phyloP scores from a whole-genome alignment of 2,113 vertebrate genomes.

The Chamaea fasciata region DNA sequence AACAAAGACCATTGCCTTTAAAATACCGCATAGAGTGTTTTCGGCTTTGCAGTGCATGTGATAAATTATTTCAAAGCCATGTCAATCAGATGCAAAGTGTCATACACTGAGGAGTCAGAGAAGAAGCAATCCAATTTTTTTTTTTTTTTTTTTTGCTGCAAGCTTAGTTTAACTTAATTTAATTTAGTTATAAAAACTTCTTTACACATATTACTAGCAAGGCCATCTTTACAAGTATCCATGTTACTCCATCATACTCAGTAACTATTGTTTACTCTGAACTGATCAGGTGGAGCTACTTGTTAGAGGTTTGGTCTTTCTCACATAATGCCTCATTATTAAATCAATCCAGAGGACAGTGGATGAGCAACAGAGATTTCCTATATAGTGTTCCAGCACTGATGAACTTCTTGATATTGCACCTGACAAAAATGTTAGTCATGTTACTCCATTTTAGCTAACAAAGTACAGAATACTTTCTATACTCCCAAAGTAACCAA shows the following conservation, averaged over 20 bases:
- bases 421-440: background rate
- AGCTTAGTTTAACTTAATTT: background rate
- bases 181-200: background rate
- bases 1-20: background rate
- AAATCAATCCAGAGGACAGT: background rate
- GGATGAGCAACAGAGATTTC: background rate
- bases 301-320: background rate
- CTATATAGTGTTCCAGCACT: background rate
- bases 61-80: background rate
- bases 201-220: background rate
- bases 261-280: background rate
- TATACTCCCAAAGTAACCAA: background rate
- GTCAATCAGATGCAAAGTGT: background rate
- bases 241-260: accelerated
- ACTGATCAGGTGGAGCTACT: accelerated
- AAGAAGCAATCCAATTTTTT: background rate
- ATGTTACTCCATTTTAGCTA: background rate
- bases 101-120: background rate
- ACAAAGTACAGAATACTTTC: background rate
- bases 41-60: background rate
- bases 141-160: background rate
- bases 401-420: background rate
- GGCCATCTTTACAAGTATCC: background rate
- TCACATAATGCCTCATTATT: background rate
- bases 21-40: background rate